Evolutionary conservation across 2,888 invertebrate species (phyloP).

Genomic region (Linyphia triangularis): DNA sequence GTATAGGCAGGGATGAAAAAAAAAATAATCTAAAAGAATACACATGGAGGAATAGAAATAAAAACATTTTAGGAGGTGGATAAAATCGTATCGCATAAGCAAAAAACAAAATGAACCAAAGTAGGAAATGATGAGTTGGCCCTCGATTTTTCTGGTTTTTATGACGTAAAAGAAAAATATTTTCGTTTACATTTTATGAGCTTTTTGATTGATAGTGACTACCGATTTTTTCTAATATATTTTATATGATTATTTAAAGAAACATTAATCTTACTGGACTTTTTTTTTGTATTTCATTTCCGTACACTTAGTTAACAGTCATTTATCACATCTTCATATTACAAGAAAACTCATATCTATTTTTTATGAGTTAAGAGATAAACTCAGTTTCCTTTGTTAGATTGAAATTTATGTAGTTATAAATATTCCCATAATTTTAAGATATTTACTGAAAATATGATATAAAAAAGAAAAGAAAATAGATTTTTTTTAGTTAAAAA

Average conservation of each 20-base stretch:
- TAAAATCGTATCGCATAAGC: conserved; percentile 50
- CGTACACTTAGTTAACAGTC: conserved; percentile 7
- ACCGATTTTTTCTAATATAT: conserved; percentile 2
- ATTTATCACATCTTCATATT: conserved; percentile 6
- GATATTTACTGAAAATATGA: too few relatives aligned
- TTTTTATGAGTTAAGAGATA: background rate
- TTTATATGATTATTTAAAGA: conserved; percentile 22
- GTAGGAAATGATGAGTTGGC: conserved; percentile 46
- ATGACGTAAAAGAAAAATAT: background rate
- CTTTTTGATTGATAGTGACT: conserved; percentile 25
- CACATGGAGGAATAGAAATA: conserved; percentile 11
- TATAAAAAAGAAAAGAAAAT: too few relatives aligned
- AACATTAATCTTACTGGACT: background rate
- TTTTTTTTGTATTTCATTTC: conserved; percentile 15
- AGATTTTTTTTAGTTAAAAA: too few relatives aligned
- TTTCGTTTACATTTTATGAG: conserved; percentile 56
- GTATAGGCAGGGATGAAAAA: background rate
- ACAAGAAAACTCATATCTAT: background rate
- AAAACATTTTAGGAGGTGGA: conserved; percentile 47
- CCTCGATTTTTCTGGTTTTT: conserved; percentile 23
- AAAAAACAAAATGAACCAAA: conserved; percentile 49
- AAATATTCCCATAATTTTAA: too few relatives aligned
- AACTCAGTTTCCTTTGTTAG: too few relatives aligned
- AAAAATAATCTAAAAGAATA: conserved; percentile 32
- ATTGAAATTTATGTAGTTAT: too few relatives aligned